Evolutionary conservation across 2,888 invertebrate genomes (phyloP), one percentile per base, ranked within the genome.

Genomic region (Caenorhabditis sp.): DNA sequence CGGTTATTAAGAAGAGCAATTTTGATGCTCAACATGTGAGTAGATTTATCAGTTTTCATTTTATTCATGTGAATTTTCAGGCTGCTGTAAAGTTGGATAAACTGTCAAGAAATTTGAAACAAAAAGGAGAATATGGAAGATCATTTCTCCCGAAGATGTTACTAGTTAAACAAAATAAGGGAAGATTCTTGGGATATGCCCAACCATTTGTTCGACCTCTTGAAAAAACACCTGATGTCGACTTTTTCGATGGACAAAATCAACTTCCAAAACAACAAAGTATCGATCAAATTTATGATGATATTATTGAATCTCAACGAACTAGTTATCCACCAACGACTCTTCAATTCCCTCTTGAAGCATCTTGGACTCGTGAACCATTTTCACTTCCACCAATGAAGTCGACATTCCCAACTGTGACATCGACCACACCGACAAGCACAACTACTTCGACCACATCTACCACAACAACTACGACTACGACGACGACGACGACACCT

Each of bases 111-210:
- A 64, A 67, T 31, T 27, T 67, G 63, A 71, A 67, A 56, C 67
- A 67, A 20, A 71, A 71, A 25, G 71, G 71, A 31, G 71, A 71
- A 31, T 67, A 64, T 52, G 66, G 71, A 10, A 50, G 63, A 53
- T 38, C 8, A 4, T 23, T 65, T 36, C 27, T 74, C 1, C 69
- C 74, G 7, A 67, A 74, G 26, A 74, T 74, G 70, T 27, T 67
- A 38, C 59, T 74, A 61, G 60, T 74, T 12, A 74, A 74, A 31
- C 74, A 74, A 58, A 74, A 70, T 31, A 61, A 74, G 26, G 74
- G 74, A 56, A 63, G 43, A 10, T 70, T 74, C 52, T 26, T 74
- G 20, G 74, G 74, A 57, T 74, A 64, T 58, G 70, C 67, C 20
- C 70, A 69, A 20, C 74, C 74, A 21, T 23, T 66, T 14, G 58